Evolutionary conservation across 2,888 invertebrate genomes (phyloP).

Genomic region (Eueremaeus valkanovi): DNA sequence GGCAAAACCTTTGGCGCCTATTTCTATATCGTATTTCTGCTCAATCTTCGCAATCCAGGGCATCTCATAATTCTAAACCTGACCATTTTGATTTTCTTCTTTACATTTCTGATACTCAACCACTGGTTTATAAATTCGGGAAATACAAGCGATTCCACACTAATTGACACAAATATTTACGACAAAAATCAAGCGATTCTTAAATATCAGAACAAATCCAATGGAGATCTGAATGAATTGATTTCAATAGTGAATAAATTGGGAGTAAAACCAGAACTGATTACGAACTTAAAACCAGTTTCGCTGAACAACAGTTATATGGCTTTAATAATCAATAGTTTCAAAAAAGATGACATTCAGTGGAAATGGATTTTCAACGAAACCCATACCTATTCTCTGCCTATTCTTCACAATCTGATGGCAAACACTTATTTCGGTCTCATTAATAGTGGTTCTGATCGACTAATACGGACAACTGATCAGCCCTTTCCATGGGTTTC

Average conservation of each 20-base stretch:
- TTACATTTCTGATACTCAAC: not conserved
- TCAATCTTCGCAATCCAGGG: not conserved
- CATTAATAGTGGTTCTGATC: not conserved
- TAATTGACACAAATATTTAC: not conserved
- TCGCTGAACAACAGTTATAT: conserved; percentile 16
- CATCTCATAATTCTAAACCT: not conserved
- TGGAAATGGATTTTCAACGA: conserved; percentile 58
- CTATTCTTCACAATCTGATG: conserved; percentile 67
- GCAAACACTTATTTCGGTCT: conserved; percentile 60
- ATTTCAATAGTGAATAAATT: not conserved
- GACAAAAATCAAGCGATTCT: not conserved
- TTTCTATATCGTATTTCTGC: not conserved
- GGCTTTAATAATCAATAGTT: not conserved
- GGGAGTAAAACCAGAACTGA: not conserved
- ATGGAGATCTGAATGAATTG: not conserved
- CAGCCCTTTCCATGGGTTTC: conserved; percentile 10
- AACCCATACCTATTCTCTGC: conserved; percentile 72
- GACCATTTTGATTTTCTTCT: not conserved
- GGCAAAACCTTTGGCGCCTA: conserved; percentile 8
- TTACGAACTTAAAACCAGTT: not conserved
- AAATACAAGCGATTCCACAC: too few species aligned
- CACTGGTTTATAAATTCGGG: not conserved
- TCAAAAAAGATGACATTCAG: not conserved
- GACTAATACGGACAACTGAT: conserved; percentile 27
- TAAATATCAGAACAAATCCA: not conserved